Conservation (phyloP, 2,113 vertebrate species). For the Apaloderma vittatum region DNA sequence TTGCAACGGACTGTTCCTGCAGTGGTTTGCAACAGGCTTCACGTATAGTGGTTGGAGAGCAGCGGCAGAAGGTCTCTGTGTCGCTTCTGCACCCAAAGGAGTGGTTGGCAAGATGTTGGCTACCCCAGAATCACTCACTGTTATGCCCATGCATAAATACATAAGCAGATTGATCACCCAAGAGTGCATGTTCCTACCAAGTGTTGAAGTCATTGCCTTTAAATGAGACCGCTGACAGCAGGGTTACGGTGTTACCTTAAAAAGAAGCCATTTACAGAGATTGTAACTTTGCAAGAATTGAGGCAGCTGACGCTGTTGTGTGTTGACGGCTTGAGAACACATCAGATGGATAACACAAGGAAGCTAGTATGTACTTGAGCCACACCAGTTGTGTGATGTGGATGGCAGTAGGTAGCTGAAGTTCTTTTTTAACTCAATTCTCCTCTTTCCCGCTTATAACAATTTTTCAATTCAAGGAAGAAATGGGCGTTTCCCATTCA, state of each 20-base stretch:
- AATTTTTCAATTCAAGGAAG: not conserved
- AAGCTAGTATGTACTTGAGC: not conserved
- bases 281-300: not conserved
- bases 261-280: not conserved
- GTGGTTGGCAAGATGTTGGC: fast-evolving
- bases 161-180: not conserved
- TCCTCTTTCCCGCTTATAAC: not conserved
- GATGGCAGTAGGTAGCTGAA: not conserved
- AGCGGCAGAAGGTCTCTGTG: not conserved
- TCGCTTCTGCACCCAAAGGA: not conserved
- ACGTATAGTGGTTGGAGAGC: not conserved
- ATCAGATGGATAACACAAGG: not conserved
- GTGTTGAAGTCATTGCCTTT: not conserved
- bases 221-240: not conserved
- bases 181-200: not conserved
- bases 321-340: not conserved
- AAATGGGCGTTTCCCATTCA: not conserved
- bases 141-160: not conserved
- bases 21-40: not conserved
- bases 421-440: not conserved
- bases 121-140: not conserved
- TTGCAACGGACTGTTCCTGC: not conserved
- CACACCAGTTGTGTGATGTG: not conserved
- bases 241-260: not conserved
- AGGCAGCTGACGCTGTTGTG: fast-evolving